Conservation (phyloP, 2,113 vertebrate species). For the Lepus europaeus region DNA sequence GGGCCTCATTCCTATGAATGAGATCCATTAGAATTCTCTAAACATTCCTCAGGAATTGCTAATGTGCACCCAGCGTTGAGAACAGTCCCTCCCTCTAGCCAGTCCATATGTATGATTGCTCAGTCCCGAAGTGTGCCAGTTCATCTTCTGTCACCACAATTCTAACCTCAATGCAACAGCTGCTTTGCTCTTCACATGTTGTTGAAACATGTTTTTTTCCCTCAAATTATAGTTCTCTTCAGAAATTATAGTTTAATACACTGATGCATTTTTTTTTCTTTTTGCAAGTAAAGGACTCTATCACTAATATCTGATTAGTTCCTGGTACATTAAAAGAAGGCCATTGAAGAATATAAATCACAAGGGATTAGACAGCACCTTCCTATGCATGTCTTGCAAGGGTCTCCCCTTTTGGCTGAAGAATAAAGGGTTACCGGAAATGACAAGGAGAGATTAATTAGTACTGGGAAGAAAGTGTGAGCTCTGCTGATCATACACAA, state of each 20-base stretch:
- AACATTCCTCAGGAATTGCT: background rate
- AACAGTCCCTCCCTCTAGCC: background rate
- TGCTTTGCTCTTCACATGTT: background rate
- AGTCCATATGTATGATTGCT: background rate
- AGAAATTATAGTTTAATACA: slow-evolving; percentile 24
- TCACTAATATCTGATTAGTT: background rate
- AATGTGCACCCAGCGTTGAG: background rate
- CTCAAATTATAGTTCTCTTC: background rate
- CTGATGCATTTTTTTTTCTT: background rate
- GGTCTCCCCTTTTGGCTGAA: background rate
- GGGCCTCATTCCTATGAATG: background rate
- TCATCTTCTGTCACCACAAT: background rate
- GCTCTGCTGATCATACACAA: background rate
- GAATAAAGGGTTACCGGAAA: background rate
- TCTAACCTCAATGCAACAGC: background rate
- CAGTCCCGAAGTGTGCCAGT: background rate
- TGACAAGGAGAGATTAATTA: background rate
- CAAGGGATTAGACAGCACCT: background rate
- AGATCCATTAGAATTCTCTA: background rate
- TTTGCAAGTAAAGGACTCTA: background rate
- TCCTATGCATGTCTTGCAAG: background rate
- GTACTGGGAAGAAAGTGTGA: background rate
- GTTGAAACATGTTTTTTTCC: background rate
- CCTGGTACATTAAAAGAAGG: background rate
- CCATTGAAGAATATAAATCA: background rate